phyloP scores from a whole-genome alignment of 2,113 vertebrate species.

The Pelecanus crispus region DNA sequence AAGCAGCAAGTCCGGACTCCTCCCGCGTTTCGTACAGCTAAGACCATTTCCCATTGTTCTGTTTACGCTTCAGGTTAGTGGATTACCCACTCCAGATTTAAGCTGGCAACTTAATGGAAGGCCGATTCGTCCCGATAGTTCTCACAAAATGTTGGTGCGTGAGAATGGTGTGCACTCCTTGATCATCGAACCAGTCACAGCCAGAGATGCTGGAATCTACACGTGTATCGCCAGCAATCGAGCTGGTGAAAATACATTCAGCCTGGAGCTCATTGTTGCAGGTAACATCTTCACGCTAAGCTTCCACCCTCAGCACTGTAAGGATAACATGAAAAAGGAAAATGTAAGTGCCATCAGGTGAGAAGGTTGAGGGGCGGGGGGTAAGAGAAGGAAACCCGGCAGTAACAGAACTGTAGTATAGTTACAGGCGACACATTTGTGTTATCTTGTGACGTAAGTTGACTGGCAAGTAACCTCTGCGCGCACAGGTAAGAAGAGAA shows the following conservation, averaged over 20 bases:
- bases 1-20: not conserved
- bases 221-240: conserved; percentile 92
- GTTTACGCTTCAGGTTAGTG: conserved; percentile 84
- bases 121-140: conserved; percentile 87
- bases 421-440: no score
- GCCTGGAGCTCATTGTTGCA: conserved; percentile 93
- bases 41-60: not conserved
- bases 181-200: conserved; percentile 91
- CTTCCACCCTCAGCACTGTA: not conserved
- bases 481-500: not conserved
- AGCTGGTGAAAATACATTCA: conserved; percentile 95
- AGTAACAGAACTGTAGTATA: not conserved
- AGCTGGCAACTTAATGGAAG: conserved; percentile 93
- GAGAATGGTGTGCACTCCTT: conserved; percentile 96
- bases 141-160: conserved; percentile 95
- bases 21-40: not conserved
- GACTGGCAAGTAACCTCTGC: not conserved
- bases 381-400: not conserved
- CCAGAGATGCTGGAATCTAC: conserved; percentile 92
- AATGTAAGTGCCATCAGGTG: not conserved
- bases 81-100: conserved; percentile 92
- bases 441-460: rapidly evolving
- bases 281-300: conserved; percentile 68
- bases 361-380: not conserved
- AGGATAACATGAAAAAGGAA: not conserved